Conservation (phyloP, 1,140 invertebrate species). For the Aphidius gifuensis region DNA sequence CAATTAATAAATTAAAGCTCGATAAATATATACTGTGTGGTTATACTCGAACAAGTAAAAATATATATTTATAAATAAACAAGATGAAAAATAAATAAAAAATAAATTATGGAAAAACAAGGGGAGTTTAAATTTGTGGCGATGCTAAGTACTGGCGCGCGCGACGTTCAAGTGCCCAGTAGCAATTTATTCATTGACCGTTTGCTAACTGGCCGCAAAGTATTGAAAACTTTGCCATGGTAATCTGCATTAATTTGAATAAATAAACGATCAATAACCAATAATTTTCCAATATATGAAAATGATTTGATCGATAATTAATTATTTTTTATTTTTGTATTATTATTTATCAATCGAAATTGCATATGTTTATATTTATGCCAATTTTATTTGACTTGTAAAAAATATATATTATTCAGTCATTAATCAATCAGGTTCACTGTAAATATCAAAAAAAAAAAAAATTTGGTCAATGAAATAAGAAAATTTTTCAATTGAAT, state of each 20-base stretch:
- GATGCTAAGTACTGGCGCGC: conserved; percentile 46
- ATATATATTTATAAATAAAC: too few species aligned
- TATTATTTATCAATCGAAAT: background rate
- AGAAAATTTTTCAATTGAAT: too few species aligned
- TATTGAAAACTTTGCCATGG: conserved; percentile 52
- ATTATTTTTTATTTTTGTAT: conserved; percentile 25
- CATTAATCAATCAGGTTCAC: background rate
- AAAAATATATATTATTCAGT: background rate
- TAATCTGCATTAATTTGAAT: conserved; percentile 58
- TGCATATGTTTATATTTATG: background rate
- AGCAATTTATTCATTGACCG: conserved; percentile 57
- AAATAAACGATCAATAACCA: conserved; percentile 57
- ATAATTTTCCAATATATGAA: too few species aligned
- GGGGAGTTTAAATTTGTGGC: too few species aligned
- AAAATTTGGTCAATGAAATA: too few species aligned
- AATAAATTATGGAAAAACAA: too few species aligned
- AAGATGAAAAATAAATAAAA: too few species aligned
- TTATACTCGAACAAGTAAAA: too few species aligned
- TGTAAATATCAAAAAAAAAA: conserved; percentile 16
- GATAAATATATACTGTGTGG: too few species aligned
- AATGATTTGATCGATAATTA: too few species aligned
- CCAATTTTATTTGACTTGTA: background rate
- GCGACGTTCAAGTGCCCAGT: conserved; percentile 41
- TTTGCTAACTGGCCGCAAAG: conserved; percentile 47
- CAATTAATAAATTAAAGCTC: too few species aligned